Evolutionary conservation across 37 sponge, comb jelly and placozoan species (phyloP), one percentile per base, ranked within the genome.

Genomic region (Cladorhizidae sp.): DNA sequence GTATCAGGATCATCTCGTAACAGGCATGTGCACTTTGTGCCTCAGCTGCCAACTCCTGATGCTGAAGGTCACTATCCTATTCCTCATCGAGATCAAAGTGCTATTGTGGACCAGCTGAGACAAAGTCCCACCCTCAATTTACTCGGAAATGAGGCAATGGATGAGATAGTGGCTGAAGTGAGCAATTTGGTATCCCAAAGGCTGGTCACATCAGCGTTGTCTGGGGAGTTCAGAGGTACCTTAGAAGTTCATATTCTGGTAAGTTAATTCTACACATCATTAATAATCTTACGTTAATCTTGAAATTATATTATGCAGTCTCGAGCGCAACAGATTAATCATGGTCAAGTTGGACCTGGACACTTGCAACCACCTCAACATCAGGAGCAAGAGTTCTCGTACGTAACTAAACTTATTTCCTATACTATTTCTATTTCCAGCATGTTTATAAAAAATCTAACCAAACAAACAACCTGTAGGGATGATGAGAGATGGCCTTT

Each of bases 181-280:
- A 74, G 81, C n/a, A 68, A 80, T 20, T 71, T 96, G 25, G 88
- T 96, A 20, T 85, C 90, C 57, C 80, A 85, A 41, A 79, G 84
- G 75, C 64, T 96, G 70, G 97, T 96, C 23, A 83, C 89, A 26
- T 84, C 84, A 54, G 79, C 91, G 3, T 87, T 96, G 40, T 84
- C 85, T 28, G 90, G 93, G 11, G 88, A 92, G 26, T 90, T 96
- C 62, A 59, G 97, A 69, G 91, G 93, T 36, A 91, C 86, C 17
- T 74, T 96, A 29, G 97, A 96, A 73, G 75, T 92, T 20, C 92
- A 95, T 70, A 87, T 95, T 43, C 92, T 90, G 74, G 88, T 85
- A 68, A 57, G 62, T 42, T 57, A 41, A n/a, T n/a, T n/a, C n/a
- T n/a, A n/a, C n/a, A n/a, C n/a, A n/a, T n/a, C n/a, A n/a, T n/a